Percentiles rank a stretch among this genome's conserved stretches.
Evolutionary conservation across 2,797 vertebrate species (phyloP).

Genomic region (Oreochromis grahami): DNA sequence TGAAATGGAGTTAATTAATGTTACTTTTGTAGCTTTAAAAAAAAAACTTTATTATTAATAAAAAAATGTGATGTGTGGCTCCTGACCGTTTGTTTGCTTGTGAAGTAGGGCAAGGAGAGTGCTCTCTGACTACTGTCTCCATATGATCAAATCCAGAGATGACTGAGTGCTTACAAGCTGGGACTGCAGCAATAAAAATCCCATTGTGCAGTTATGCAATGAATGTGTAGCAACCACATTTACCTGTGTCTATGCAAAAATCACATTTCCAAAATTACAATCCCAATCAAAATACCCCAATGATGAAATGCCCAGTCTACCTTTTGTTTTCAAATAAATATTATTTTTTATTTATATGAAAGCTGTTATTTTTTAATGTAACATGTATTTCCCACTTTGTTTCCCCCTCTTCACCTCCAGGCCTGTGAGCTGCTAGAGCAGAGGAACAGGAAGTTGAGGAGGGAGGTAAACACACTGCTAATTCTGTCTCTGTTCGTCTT

Average conservation of each 20-base stretch:
- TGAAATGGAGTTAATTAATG: not conserved
- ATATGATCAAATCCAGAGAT: not conserved
- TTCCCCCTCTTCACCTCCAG: slow-evolving; percentile 53
- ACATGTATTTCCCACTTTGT: not conserved
- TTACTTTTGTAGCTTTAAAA: not conserved
- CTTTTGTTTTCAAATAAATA: not conserved
- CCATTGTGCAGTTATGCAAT: not conserved
- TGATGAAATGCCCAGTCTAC: not conserved
- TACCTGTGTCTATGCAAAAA: not conserved
- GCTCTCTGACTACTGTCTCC: not conserved
- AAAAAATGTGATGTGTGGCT: not conserved
- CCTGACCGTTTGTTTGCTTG: not conserved
- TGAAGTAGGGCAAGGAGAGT: not conserved
- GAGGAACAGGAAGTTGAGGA: slow-evolving; percentile 83
- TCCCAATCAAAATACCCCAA: not conserved
- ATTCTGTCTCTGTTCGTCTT: not conserved
- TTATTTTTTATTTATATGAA: not conserved
- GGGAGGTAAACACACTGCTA: slow-evolving; percentile 71
- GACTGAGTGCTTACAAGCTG: not conserved
- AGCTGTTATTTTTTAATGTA: not conserved
- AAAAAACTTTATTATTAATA: not conserved
- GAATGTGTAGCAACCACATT: not conserved
- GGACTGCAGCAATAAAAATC: not conserved
- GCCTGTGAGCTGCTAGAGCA: slow-evolving; percentile 88
- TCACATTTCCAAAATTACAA: not conserved